phyloP scores from a whole-genome alignment of 2,113 vertebrate species.

The Pithys albifrons region DNA sequence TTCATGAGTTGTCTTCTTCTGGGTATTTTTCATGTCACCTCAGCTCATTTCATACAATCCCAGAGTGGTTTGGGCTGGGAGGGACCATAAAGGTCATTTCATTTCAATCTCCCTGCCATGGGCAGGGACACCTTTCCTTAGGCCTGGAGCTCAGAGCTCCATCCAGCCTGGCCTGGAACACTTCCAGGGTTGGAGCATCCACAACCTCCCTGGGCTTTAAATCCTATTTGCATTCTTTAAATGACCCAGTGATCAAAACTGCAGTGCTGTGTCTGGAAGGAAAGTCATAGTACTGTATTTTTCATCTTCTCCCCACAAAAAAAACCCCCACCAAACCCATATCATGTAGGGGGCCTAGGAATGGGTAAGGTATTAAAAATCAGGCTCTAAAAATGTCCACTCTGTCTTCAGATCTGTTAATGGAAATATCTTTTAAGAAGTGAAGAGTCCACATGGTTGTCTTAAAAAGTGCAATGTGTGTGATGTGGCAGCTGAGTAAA shows the following conservation, averaged over 20 bases:
- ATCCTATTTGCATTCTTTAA: background rate
- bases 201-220: background rate
- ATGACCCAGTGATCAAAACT: background rate
- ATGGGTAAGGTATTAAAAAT: background rate
- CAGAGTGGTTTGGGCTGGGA: background rate
- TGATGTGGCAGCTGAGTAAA: no score
- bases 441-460: background rate
- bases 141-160: background rate
- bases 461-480: background rate
- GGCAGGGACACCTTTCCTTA: background rate
- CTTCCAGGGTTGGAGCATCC: background rate
- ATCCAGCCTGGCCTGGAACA: background rate
- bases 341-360: background rate
- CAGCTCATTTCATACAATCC: background rate
- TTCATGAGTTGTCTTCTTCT: background rate
- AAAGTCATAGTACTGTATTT: background rate
- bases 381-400: background rate
- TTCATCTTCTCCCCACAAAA: background rate
- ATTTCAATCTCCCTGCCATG: rapidly evolving
- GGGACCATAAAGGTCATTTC: background rate
- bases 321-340: rapidly evolving
- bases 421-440: background rate
- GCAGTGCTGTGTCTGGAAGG: background rate
- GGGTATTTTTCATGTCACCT: background rate
- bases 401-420: background rate